Evolutionary conservation across 2,113 vertebrate species (phyloP), one percentile per base, ranked within the genome.

Genomic region (Laterallus jamaicensis): DNA sequence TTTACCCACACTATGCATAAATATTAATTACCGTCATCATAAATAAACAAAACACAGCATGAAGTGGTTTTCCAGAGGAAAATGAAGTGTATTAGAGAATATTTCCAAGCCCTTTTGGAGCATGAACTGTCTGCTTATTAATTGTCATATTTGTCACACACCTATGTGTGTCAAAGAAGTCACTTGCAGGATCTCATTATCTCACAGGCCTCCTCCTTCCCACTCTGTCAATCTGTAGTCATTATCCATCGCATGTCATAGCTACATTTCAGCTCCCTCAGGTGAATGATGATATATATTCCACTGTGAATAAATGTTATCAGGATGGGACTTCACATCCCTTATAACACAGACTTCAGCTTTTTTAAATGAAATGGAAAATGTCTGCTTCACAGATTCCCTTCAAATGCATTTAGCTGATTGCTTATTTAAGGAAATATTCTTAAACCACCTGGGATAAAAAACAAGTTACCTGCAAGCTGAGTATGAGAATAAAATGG

Each of bases 131-230:
- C n/a, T 85, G 29, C 29, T 89, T 86, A 90, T 76, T 89, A 85
- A 82, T 86, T 59, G 56, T 47, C 83, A 93, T 66, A 63, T 62
- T 84, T 94, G 85, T 85, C 63, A 76, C n/a, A 85, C 39, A 35
- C 9, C 42, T 81, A 12, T 31, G 37, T 39, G 21, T 75, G 73
- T 81, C 88, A 90, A 92, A 94, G 47, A 31, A 92, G 59, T 47
- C 68, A 63, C 25, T 63, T 62, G 50, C 37, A 82, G 47, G 40
- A 29, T 76, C n/a, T 90, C 55, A 49, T 82, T 58, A 69, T 80
- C 59, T 55, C 55, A 40, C 24, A 90, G 31, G 77, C 37, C 50
- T 86, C 70, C 39, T 90, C 44, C 75, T 80, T 86, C 44, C 37
- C 50, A 37, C 26, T 69, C 74, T 85, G 67, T 52, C 67, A 71